Evolutionary conservation across 2,113 vertebrate species (phyloP).

Genomic region (Anolis sagrei): DNA sequence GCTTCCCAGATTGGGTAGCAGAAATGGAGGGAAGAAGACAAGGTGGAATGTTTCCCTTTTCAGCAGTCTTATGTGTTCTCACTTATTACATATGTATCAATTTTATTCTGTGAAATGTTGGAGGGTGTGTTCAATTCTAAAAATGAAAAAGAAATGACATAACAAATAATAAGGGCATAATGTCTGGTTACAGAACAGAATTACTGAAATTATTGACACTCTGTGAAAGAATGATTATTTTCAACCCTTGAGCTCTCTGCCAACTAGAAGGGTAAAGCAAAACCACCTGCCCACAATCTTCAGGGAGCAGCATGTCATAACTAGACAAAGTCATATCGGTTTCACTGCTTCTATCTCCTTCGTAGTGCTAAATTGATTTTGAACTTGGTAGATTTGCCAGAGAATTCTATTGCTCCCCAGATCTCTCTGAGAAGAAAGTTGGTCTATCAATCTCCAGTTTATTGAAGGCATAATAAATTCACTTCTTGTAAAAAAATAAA

Average conservation of each 20-base stretch:
- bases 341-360: neutral
- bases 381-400: neutral
- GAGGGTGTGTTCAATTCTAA: too few species aligned
- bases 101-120: too few species aligned
- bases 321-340: neutral
- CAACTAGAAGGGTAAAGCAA: neutral
- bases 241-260: neutral
- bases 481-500: neutral
- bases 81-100: too few species aligned
- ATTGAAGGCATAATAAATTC: neutral
- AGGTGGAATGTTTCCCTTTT: too few species aligned
- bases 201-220: too few species aligned
- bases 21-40: too few species aligned
- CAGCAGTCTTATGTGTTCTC: too few species aligned
- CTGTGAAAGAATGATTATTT: neutral
- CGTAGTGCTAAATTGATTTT: neutral
- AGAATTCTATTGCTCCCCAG: neutral
- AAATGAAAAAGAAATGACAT: too few species aligned
- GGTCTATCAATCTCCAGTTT: conserved; percentile 2
- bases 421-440: neutral
- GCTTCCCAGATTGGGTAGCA: too few species aligned
- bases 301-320: neutral
- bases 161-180: too few species aligned
- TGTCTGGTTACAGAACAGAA: too few species aligned
- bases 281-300: neutral